Base-by-base conservation (phyloP, 2,797 vertebrate genomes). In the Acanthurus tractus region DNA sequence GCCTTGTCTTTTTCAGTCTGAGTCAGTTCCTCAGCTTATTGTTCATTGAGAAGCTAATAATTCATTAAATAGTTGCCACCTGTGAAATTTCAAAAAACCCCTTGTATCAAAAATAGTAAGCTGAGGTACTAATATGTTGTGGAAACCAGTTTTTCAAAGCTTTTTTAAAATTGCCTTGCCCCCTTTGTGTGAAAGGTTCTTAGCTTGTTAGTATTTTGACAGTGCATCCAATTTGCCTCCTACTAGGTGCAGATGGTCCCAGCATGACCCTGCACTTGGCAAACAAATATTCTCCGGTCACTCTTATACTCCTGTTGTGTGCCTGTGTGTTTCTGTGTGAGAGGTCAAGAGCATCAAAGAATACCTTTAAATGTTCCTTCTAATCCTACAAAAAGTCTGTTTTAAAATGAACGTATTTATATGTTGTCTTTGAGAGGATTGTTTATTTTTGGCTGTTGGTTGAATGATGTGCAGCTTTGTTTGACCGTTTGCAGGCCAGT, bases 191-290 rank as follows among this genome's bases (percentile, higher is more conserved):
- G 40, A 58, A 83, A 67, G 36, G 18, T 57, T 20, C 44, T 18
- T 18, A 65, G 70, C 59, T 73, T 57, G 63, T 67, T 78, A 63
- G 65, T 7, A 70, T 34, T 81, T 76, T 78, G 56, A 73, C 65
- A 61, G 76, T 63, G 68, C 15, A 57, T 81, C 45, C 52, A 72
- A 23, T 76, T 81, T 55, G 29, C 61, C 46, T 70, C 55, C 67
- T 63, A 23, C 42, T 66, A 81, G 71, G 70, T 82, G 65, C 79
- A 89, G 78, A 87, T 82, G 82, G 75, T 83, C 82, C 70, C 82
- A 83, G 74, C 73, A 54, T 85, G 87, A 86, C 76, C 54, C 54
- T 69, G 59, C 54, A 58, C 50, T 78, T 57, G 76, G 65, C 70
- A 64, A 63, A 75, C 53, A 69, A 64, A 20, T 13, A 45, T 9